Evolutionary conservation across 2,888 invertebrate species (phyloP).

Genomic region (Papilio demoleus): DNA sequence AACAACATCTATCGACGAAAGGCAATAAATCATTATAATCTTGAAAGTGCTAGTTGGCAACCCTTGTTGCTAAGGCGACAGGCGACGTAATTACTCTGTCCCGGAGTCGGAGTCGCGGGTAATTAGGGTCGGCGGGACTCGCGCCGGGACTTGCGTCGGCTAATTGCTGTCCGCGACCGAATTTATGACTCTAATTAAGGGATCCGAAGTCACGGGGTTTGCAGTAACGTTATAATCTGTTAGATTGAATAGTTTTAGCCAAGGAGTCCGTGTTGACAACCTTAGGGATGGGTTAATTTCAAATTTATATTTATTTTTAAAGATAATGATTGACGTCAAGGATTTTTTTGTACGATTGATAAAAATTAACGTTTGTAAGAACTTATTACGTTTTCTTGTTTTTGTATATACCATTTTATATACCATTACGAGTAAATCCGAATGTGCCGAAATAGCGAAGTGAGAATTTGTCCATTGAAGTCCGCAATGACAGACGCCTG

Average conservation of each 20-base stretch:
- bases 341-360: too few relatives aligned
- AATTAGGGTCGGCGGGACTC: conserved; percentile 44
- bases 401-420: too few relatives aligned
- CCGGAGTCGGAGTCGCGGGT: conserved; percentile 50
- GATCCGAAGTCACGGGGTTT: conserved; percentile 34
- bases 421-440: too few relatives aligned
- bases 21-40: not conserved
- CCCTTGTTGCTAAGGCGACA: conserved; percentile 33
- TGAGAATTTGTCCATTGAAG: too few relatives aligned
- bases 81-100: conserved; percentile 53
- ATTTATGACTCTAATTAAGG: conserved; percentile 43
- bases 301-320: not conserved
- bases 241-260: conserved; percentile 35
- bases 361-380: too few relatives aligned
- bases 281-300: not conserved
- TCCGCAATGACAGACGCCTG: too few relatives aligned
- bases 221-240: conserved; percentile 37
- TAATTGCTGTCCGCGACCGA: conserved; percentile 53
- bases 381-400: too few relatives aligned
- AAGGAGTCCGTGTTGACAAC: not conserved
- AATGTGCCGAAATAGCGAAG: too few relatives aligned
- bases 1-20: not conserved
- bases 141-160: conserved; percentile 39
- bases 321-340: too few relatives aligned
- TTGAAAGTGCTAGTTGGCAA: conserved; percentile 5